Conservation (phyloP, 2,113 vertebrate genomes). For the cat (Felis catus) region DNA sequence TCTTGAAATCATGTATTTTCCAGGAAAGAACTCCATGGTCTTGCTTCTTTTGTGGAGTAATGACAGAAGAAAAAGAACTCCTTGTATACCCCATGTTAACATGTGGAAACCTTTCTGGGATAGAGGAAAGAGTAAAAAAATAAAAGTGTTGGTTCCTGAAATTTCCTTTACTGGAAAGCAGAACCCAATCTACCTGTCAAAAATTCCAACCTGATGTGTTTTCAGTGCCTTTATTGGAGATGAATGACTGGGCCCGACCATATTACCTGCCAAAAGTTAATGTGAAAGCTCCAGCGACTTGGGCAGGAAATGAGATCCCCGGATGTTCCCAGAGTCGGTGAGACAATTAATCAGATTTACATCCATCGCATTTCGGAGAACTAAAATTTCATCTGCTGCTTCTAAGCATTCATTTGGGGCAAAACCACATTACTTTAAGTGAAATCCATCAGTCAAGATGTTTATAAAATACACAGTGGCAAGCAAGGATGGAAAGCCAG, state of each 20-base stretch:
- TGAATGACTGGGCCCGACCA: conserved; percentile 67
- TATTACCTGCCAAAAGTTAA: conserved; percentile 80
- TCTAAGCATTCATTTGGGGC: conserved; percentile 54
- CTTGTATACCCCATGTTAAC: rapidly evolving
- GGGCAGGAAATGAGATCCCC: conserved; percentile 79
- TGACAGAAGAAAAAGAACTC: neutral
- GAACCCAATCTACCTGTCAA: conserved; percentile 63
- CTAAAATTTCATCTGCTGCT: conserved; percentile 75
- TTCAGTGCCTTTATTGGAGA: conserved; percentile 71
- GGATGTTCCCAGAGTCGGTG: conserved; percentile 77
- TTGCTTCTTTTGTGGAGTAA: neutral
- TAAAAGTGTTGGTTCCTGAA: conserved; percentile 18
- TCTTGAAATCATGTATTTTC: neutral
- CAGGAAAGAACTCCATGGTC: neutral
- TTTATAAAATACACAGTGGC: conserved; percentile 51
- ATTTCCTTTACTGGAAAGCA: conserved; percentile 45
- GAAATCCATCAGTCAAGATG: conserved; percentile 58
- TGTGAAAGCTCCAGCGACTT: conserved; percentile 63
- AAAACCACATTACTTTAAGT: conserved; percentile 69
- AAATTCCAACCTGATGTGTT: conserved; percentile 68
- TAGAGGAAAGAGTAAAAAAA: neutral
- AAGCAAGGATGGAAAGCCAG: conserved; percentile 75
- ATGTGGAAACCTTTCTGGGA: neutral
- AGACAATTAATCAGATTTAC: conserved; percentile 86
- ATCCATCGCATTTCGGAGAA: conserved; percentile 73